phyloP scores from a whole-genome alignment of 2,797 vertebrate genomes.

The Gymnoscopelus braueri region DNA sequence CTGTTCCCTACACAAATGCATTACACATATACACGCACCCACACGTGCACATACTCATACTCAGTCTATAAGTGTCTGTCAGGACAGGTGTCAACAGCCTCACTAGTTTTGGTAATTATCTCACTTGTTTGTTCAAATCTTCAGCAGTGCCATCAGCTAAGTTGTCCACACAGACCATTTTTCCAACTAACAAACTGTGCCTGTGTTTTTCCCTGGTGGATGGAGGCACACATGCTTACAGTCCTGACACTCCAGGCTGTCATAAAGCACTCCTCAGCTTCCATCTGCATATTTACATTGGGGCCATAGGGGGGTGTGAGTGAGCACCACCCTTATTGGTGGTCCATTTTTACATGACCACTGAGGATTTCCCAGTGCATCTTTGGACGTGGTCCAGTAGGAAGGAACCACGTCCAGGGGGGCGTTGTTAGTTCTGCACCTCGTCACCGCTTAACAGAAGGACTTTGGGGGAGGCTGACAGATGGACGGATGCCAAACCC shows the following conservation, averaged over 20 bases:
- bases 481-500: constrained; percentile 69
- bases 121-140: background rate
- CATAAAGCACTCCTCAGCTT: too few species aligned
- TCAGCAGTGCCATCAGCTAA: too few species aligned
- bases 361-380: constrained; percentile 3
- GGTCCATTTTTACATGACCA: too few species aligned
- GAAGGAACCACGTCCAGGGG: background rate
- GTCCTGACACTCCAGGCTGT: too few species aligned
- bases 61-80: too few species aligned
- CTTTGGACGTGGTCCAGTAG: constrained; percentile 25
- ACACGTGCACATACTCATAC: background rate
- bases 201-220: constrained; percentile 34
- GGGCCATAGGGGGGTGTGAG: too few species aligned
- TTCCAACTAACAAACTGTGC: constrained; percentile 45
- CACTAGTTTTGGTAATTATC: too few species aligned
- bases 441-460: constrained; percentile 27
- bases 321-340: too few species aligned
- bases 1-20: background rate
- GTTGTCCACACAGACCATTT: too few species aligned
- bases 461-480: constrained; percentile 61
- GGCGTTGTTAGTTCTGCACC: too few species aligned
- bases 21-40: constrained; percentile 1
- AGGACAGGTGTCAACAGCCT: too few species aligned
- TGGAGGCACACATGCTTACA: too few species aligned
- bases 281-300: constrained; percentile 28